Percentiles rank a stretch among this genome's conserved stretches.
These are phyloP conservation scores for Alouatta palliata DNA, from an alignment of 2,113 vertebrate species.

Conservation along the genomic window DNA sequence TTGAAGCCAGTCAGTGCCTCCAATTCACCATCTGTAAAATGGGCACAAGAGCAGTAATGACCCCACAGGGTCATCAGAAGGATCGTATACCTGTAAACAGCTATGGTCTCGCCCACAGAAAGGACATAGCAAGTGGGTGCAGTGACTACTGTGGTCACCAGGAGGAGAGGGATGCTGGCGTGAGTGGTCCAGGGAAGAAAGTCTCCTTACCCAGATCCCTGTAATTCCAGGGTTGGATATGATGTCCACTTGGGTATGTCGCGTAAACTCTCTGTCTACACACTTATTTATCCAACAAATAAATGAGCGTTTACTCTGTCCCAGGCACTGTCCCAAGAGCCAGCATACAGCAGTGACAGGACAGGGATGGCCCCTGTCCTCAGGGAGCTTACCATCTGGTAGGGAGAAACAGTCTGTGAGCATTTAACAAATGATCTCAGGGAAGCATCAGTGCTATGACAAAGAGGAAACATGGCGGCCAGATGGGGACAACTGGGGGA, in stretches of 20 bases:
- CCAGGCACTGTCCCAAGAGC: background rate
- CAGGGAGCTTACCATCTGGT: background rate
- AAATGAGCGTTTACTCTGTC: background rate
- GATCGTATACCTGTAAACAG: background rate
- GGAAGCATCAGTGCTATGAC: rapidly evolving
- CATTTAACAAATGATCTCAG: background rate
- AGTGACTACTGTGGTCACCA: too few relatives aligned
- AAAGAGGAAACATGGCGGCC: rapidly evolving
- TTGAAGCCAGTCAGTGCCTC: background rate
- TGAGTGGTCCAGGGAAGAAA: background rate
- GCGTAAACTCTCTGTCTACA: background rate
- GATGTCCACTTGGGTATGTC: background rate
- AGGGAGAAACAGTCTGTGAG: background rate
- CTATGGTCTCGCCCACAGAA: background rate
- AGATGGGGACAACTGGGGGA: rapidly evolving
- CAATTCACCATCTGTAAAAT: background rate
- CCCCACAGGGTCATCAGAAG: rapidly evolving
- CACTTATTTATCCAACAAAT: background rate
- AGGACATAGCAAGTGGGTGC: background rate
- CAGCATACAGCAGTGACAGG: background rate
- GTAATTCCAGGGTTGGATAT: background rate
- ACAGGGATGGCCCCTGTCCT: background rate
- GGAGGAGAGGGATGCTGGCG: background rate
- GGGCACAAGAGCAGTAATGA: background rate
- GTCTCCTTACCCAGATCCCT: rapidly evolving